Percentiles rank a stretch among this genome's conserved stretches.
phyloP scores from a whole-genome alignment of 2,113 vertebrate genomes.

The Nesoenas mayeri region DNA sequence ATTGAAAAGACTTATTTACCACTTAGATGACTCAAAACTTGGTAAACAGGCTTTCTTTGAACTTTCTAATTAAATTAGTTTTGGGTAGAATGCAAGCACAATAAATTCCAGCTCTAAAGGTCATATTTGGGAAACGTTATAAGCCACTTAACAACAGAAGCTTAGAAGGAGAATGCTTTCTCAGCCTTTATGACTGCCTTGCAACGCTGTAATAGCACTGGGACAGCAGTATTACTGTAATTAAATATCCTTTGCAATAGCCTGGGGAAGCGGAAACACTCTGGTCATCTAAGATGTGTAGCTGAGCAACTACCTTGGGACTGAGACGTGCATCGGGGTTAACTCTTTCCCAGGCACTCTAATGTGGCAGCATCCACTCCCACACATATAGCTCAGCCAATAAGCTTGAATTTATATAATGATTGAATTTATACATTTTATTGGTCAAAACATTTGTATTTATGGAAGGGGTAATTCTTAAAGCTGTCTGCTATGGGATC shows the following conservation, averaged over 20 bases:
- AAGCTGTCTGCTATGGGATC: background rate
- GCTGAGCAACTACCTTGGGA: background rate
- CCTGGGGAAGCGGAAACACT: background rate
- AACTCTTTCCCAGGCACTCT: background rate
- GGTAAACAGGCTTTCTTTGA: slow-evolving; percentile 33
- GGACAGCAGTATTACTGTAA: slow-evolving; percentile 33
- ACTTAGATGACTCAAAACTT: background rate
- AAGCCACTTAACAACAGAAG: slow-evolving; percentile 53
- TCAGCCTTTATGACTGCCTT: slow-evolving; percentile 44
- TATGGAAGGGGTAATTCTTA: background rate
- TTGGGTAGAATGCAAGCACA: slow-evolving; percentile 34
- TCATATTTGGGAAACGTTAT: slow-evolving; percentile 52
- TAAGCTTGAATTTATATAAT: background rate
- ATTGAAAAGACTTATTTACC: background rate
- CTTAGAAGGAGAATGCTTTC: slow-evolving; percentile 51
- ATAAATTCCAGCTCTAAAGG: slow-evolving; percentile 58
- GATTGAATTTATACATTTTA: background rate
- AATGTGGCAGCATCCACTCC: background rate
- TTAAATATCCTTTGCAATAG: background rate
- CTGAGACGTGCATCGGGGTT: background rate
- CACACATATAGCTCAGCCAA: background rate
- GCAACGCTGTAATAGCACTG: slow-evolving; percentile 9
- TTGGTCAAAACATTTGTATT: background rate
- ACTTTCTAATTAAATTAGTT: slow-evolving; percentile 52
- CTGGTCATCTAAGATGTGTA: background rate